Conservation (phyloP, 2,113 vertebrate species). For the Seriola rivoliana region DNA sequence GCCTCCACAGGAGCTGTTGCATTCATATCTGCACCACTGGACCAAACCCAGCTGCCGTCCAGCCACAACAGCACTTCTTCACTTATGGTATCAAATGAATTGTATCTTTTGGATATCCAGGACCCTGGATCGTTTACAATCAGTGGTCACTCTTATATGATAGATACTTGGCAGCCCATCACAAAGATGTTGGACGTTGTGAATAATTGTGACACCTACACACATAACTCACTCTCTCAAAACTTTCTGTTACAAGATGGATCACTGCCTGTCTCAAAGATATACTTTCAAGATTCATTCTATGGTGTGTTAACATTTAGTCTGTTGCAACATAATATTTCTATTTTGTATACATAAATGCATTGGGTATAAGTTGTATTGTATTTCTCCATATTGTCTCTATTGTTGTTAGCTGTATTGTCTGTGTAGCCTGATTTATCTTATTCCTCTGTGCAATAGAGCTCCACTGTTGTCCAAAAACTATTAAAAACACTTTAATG, state of each 20-base stretch:
- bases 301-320: too few relatives aligned
- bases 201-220: background rate
- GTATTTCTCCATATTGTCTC: too few relatives aligned
- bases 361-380: too few relatives aligned
- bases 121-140: too few relatives aligned
- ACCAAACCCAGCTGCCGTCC: constrained; percentile 58
- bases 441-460: too few relatives aligned
- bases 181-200: background rate
- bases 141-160: background rate
- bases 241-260: background rate
- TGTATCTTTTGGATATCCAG: constrained; percentile 16
- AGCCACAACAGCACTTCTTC: constrained; percentile 49
- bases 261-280: background rate
- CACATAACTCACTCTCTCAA: background rate
- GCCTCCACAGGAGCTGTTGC: constrained; percentile 70
- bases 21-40: constrained; percentile 71
- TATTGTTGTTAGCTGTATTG: too few relatives aligned
- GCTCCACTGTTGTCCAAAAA: too few relatives aligned
- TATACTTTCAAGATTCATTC: background rate
- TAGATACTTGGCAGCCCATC: background rate
- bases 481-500: too few relatives aligned
- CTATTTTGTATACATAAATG: too few relatives aligned
- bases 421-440: too few relatives aligned
- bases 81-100: constrained; percentile 41
- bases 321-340: too few relatives aligned